Base-by-base conservation (phyloP, 2,113 vertebrate genomes). In the Gambusia holbrooki region DNA sequence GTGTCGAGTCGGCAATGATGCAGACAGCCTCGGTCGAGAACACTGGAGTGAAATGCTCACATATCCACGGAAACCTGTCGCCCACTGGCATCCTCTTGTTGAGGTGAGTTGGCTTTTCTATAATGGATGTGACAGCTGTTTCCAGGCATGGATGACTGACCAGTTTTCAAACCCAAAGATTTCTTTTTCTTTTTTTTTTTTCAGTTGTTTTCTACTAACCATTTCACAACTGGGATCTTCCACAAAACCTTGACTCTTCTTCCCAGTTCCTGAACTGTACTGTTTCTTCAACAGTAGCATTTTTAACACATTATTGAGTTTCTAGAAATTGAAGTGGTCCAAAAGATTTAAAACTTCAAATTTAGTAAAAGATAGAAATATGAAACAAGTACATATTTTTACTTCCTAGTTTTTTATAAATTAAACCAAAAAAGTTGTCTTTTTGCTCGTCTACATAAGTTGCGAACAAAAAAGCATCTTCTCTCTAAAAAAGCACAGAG, bases 21-120 rank as follows among this genome's bases (percentile, higher is more conserved):
- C 96, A 25, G 97, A 98, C 90, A 96, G 90, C 70, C 95, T 99
- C 48, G 98, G 98, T 67, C 96, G 97, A 3, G 96, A 97, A 90
- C 98, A 99, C 92, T 99, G 98, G 98, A 98, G 95, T 14, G 98
- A 99, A 92, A 99, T 99, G 98, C 89, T 99, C 22, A 98, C 96
- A 0, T 99, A 98, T 71, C 98, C 98, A 51, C 95, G 98, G 84
- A 99, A 99, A 87, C 98, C 98, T 85, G 96, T 99, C 6, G 97
- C 98, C 83, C 98, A 98, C 90, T 99, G 97, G 98, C 97, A 99
- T 91, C 96, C 96, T 69, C 95, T 99, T 3, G 93, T 96, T 35
- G 98, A 99, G 98, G 98, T 99, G 95, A 96, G 84, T 13, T 35
- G 28, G 73, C 35, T 67, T 70, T 54, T 4, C 14, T 66, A 3